phyloP scores from a whole-genome alignment of 2,113 vertebrate genomes.

The Dipodomys stephensi region DNA sequence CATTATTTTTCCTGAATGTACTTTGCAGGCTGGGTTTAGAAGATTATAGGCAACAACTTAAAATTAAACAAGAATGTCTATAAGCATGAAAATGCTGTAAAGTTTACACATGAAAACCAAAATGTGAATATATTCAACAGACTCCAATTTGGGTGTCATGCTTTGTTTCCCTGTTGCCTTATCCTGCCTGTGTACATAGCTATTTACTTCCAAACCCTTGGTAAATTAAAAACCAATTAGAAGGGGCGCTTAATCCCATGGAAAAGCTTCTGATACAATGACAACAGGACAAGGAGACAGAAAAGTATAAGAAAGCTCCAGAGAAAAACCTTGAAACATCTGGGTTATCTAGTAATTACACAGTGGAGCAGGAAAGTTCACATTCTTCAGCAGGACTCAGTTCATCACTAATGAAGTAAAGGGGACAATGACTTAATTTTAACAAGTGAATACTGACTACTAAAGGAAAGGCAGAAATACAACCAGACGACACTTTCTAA shows the following conservation, averaged over 20 bases:
- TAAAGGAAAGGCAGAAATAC: conserved; percentile 2
- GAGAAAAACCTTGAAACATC: neutral
- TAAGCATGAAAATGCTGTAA: neutral
- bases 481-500: neutral
- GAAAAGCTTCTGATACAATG: neutral
- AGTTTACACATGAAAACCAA: neutral
- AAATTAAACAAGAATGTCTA: neutral
- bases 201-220: neutral
- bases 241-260: fast-evolving
- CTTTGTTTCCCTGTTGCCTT: neutral
- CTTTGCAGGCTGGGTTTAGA: neutral
- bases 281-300: neutral
- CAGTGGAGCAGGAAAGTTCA: neutral
- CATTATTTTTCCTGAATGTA: conserved; percentile 12
- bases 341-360: neutral
- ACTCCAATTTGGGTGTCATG: neutral
- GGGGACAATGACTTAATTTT: neutral
- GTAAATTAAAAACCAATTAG: conserved; percentile 2
- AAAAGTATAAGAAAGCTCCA: neutral
- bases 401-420: neutral
- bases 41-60: neutral
- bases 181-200: neutral
- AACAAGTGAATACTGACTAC: neutral
- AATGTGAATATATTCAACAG: fast-evolving
- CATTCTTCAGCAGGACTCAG: neutral